Conservation (phyloP, 2,113 vertebrate species). For the Rhombomys opimus region DNA sequence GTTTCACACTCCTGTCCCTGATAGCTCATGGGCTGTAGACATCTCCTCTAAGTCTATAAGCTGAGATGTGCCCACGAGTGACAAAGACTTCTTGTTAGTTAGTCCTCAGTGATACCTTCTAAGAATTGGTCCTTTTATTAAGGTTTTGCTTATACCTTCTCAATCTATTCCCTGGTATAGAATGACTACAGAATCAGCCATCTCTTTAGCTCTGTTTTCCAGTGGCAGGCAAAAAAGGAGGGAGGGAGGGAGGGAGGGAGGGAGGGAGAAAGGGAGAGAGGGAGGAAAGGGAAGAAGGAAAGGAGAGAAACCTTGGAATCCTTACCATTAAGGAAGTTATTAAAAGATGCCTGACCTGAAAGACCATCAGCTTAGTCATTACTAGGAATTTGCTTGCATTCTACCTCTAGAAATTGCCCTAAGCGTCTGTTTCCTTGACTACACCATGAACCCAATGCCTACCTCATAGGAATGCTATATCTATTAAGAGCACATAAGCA, state of each 20-base stretch:
- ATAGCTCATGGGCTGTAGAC: not conserved
- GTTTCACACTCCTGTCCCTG: not conserved
- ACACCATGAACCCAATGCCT: not conserved
- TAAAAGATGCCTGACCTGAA: not conserved
- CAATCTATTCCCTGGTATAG: not conserved
- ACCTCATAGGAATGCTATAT: not conserved
- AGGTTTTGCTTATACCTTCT: not conserved
- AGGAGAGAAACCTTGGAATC: not conserved
- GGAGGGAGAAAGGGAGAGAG: not conserved
- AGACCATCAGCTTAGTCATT: not conserved
- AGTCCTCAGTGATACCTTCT: not conserved
- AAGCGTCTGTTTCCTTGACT: not conserved
- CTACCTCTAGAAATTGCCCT: not conserved
- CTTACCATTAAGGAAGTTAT: not conserved
- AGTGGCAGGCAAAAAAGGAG: not conserved
- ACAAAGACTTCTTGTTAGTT: not conserved
- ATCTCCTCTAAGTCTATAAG: too few relatives aligned
- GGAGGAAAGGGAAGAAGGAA: too few relatives aligned
- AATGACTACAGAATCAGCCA: not conserved
- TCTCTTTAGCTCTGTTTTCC: not conserved
- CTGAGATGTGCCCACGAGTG: not conserved
- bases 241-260: not conserved
- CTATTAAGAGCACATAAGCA: not conserved
- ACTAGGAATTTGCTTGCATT: not conserved
- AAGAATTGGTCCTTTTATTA: not conserved